Base-by-base conservation (phyloP, 2,797 vertebrate genomes). In the Takifugu ocellatus region DNA sequence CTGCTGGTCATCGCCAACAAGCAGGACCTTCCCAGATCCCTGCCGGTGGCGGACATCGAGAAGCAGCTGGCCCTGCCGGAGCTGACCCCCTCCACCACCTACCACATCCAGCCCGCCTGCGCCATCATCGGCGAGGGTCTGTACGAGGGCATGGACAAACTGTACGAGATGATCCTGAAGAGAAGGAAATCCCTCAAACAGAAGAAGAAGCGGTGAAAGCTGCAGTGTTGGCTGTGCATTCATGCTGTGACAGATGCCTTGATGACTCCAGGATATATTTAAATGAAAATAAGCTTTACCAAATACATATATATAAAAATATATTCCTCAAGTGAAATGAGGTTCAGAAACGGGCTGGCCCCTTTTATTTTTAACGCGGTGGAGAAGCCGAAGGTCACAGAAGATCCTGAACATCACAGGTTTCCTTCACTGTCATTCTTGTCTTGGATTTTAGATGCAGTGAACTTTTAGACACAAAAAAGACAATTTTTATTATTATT, bases 51-150 rank as follows among this genome's bases (percentile, higher is more conserved):
- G 0, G 95, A 98, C 74, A 93, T 99, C 0, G 95, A 98, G 85
- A 96, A 94, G 9, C 63, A 94, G 86, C 84, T 99, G 81, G 94
- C 97, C 0, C 89, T 97, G 75, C 88, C 93, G 1, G 96, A 99
- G 75, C 92, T 99, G 65, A 92, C 93, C 59, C 92, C 96, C 0
- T 90, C 91, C 0, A 95, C 94, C 0, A 94, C 94, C 1, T 99
- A 96, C 96, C 95, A 97, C 79, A 91, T 99, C 74, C 96, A 99
- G 87, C 89, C 96, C 9, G 93, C 94, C 33, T 99, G 97, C 59
- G 96, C 97, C 31, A 98, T 99, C 86, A 99, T 98, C 50, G 97
- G 97, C 0, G 97, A 99, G 0, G 96, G 97, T 56, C 94, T 99
- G 39, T 86, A 89, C 70, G 96, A 99, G 58, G 97, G 96, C 60